Evolutionary conservation across 2,888 invertebrate species (phyloP).

Genomic region (Poecilobothrus nobilitatus): DNA sequence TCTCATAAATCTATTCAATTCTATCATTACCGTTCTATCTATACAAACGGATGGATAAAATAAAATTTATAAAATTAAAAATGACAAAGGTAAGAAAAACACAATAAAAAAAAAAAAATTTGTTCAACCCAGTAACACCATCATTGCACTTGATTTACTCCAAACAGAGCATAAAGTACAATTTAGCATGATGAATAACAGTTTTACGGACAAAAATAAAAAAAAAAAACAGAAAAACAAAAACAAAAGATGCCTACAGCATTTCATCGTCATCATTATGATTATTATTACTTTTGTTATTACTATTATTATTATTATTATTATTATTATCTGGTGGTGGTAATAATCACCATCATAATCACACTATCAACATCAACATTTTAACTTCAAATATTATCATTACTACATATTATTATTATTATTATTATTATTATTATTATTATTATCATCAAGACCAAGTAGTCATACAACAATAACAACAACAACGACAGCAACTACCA

Average conservation of each 20-base stretch:
- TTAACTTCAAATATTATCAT: background rate
- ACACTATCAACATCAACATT: too few relatives aligned
- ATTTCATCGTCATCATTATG: background rate
- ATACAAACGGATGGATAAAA: too few relatives aligned
- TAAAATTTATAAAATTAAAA: background rate
- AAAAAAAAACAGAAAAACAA: too few relatives aligned
- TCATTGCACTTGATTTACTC: background rate
- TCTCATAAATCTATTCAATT: background rate
- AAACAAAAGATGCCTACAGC: background rate
- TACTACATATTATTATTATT: background rate
- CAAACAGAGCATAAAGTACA: slow-evolving; percentile 2
- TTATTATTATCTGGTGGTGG: background rate
- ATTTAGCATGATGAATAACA: slow-evolving; percentile 4
- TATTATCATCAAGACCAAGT: background rate
- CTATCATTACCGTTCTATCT: too few relatives aligned
- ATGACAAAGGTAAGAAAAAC: background rate
- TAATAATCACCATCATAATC: background rate
- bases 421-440: background rate
- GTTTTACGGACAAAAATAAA: background rate
- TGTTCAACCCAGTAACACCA: background rate
- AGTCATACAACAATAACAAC: too few relatives aligned
- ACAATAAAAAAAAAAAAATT: background rate
- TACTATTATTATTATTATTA: background rate
- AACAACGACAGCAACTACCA: too few relatives aligned
- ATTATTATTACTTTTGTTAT: too few relatives aligned